Conservation (phyloP, 2,113 vertebrate species). For the Rhabdomys dilectus region DNA sequence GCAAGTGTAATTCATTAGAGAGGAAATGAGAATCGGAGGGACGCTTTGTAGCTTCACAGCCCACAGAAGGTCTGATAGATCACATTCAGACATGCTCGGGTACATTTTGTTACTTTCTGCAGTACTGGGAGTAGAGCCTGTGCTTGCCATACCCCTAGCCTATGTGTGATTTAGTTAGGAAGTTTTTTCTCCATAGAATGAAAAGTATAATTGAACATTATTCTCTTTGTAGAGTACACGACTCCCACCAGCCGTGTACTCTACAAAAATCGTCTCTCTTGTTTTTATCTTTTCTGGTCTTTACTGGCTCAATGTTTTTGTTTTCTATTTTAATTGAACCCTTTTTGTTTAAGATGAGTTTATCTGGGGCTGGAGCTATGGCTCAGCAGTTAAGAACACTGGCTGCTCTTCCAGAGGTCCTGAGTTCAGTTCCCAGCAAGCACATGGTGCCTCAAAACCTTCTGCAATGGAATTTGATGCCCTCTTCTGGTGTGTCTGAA, state of each 20-base stretch:
- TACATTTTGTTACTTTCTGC: not conserved
- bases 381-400: too few relatives aligned
- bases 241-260: not conserved
- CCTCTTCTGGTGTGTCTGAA: too few relatives aligned
- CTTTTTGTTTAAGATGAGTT: slow-evolving; percentile 21
- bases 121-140: not conserved
- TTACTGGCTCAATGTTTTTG: not conserved
- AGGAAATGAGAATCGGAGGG: not conserved
- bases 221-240: not conserved
- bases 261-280: not conserved
- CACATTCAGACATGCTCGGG: not conserved
- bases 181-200: not conserved
- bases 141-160: not conserved
- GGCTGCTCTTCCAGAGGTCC: too few relatives aligned
- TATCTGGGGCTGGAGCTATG: not conserved
- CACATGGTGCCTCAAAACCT: too few relatives aligned
- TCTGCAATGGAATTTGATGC: too few relatives aligned
- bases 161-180: not conserved
- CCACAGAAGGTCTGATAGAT: not conserved
- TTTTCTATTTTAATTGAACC: not conserved
- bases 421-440: too few relatives aligned
- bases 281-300: not conserved
- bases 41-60: not conserved
- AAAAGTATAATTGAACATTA: not conserved
- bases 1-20: not conserved